Evolutionary conservation across 2,113 vertebrate genomes (phyloP), one percentile per base, ranked within the genome.

Genomic region (Leiothrix lutea): DNA sequence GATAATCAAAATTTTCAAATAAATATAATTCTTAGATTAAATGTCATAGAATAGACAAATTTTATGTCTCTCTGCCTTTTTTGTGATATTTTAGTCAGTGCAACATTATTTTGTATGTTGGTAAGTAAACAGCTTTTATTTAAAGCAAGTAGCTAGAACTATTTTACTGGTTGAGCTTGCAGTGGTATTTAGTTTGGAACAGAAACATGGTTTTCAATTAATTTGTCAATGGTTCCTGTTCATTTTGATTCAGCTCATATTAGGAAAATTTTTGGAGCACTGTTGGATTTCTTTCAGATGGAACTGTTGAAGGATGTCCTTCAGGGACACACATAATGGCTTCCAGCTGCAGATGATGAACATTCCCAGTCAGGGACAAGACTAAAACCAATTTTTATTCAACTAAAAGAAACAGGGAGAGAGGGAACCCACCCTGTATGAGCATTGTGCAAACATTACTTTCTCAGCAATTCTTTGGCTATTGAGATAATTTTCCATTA

Each of bases 341-440:
- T 78, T 92, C 33, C 75, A 84, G 25, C 38, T 80, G 66, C 42
- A 54, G 22, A 65, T 62, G 44, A 74, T 72, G n/a, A 80, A 3
- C 35, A 33, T 44, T 86, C 21, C 6, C 20, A 75, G 4, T 26
- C 23, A 50, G n/a, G 35, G 20, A 54, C 11, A 21, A 65, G 36
- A 57, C 3, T 77, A 38, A 90, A 92, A 6, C 14, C 29, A 62
- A 19, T 4, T 88, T 57, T 91, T 14, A 66, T 11, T 62, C 38
- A 89, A 22, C 5, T 38, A 38, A 57, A 73, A 70, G 10, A 54
- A 71, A 64, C 8, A 3, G 1, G 9, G 26, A 42, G 22, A 2
- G 3, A 5, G 11, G 4, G 1, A 67, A 64, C 5, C 2, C 25
- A 67, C 4, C 2, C 2, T 44, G 1, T 73, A 36, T 25, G 16